Conservation (phyloP, 2,888 invertebrate genomes). For the Eupithecia vulgata region DNA sequence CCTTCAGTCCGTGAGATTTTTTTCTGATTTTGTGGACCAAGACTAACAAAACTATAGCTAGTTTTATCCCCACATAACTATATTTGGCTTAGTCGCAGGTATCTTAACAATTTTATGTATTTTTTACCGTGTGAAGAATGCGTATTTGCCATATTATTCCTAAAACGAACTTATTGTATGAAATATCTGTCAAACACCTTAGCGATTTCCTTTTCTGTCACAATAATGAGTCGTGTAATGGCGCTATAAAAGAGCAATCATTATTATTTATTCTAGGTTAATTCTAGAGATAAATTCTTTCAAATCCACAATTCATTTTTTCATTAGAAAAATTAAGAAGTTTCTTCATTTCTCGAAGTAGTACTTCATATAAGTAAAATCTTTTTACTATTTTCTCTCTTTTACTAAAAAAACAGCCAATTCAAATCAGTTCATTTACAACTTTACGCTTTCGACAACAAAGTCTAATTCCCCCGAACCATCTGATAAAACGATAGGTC, state of each 20-base stretch:
- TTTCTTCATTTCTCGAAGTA: background rate
- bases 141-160: slow-evolving; percentile 8
- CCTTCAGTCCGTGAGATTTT: background rate
- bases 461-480: slow-evolving; percentile 9
- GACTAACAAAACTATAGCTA: background rate
- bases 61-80: background rate
- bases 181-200: slow-evolving; percentile 23
- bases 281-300: background rate
- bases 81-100: background rate
- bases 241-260: slow-evolving; percentile 14
- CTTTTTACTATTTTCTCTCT: background rate
- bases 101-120: background rate
- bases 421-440: background rate
- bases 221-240: slow-evolving; percentile 11
- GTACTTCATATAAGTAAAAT: background rate
- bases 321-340: background rate
- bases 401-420: background rate
- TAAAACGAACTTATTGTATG: slow-evolving; percentile 8
- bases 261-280: background rate
- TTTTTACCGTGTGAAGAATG: slow-evolving; percentile 11
- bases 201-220: slow-evolving; percentile 15
- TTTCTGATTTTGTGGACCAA: background rate
- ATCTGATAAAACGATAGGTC: slow-evolving; percentile 14
- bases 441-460: slow-evolving; percentile 10
- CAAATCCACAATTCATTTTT: background rate